Evolutionary conservation across 2,113 vertebrate species (phyloP).

Genomic region (Cyanocitta stelleri): DNA sequence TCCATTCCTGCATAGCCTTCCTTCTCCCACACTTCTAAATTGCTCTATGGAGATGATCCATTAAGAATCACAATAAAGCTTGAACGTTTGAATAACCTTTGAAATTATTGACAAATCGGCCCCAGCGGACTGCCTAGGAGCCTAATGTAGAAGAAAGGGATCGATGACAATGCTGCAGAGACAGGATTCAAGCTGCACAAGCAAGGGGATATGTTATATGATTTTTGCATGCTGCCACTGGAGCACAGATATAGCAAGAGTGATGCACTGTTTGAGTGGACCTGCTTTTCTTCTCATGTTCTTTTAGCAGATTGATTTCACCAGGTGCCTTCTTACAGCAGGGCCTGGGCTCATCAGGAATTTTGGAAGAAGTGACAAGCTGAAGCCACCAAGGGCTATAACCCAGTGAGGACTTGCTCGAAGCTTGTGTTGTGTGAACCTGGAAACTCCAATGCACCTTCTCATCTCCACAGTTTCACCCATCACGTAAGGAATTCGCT

Average conservation of each 20-base stretch:
- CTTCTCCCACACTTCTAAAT: slow-evolving; percentile 26
- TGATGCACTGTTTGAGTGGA: neutral
- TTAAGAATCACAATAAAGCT: slow-evolving; percentile 52
- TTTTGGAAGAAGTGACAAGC: neutral
- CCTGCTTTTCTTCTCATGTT: neutral
- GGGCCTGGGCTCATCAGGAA: neutral
- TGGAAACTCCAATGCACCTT: neutral
- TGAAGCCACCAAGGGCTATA: neutral
- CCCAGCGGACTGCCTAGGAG: slow-evolving; percentile 17
- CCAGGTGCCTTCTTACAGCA: neutral
- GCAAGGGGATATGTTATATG: neutral
- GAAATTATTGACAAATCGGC: slow-evolving; percentile 34
- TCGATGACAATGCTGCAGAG: slow-evolving; percentile 34
- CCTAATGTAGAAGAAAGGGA: slow-evolving; percentile 11
- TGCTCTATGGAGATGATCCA: slow-evolving; percentile 45
- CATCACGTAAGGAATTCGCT: rapidly evolving
- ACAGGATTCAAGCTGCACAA: slow-evolving; percentile 31
- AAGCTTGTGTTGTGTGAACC: neutral
- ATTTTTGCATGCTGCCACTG: neutral
- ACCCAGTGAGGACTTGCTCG: neutral
- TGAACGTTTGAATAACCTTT: slow-evolving; percentile 58
- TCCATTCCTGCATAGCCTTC: neutral
- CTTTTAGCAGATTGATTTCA: neutral
- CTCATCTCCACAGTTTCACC: neutral
- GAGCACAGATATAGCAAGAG: neutral